phyloP scores from a whole-genome alignment of 2,113 vertebrate species.

The Corythornis madagascariensis region DNA sequence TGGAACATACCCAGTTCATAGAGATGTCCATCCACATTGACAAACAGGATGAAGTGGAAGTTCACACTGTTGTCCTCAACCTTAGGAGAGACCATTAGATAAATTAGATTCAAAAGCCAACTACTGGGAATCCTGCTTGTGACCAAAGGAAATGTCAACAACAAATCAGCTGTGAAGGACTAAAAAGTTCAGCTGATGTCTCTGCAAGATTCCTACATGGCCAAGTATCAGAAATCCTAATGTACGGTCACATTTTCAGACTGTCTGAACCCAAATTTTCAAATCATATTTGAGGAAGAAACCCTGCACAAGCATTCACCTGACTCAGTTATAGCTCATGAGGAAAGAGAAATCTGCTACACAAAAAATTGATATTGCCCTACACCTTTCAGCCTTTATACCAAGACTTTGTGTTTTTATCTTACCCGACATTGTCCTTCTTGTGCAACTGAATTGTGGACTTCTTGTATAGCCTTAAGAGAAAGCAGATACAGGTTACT shows the following conservation, averaged over 20 bases:
- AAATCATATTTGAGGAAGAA: neutral
- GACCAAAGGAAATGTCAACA: neutral
- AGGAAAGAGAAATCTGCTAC: neutral
- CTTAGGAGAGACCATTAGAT: slow-evolving; percentile 63
- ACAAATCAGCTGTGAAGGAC: neutral
- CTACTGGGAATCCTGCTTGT: neutral
- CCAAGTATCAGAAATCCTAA: neutral
- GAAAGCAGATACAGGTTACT: slow-evolving; percentile 10
- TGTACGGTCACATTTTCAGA: neutral
- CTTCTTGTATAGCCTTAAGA: slow-evolving; percentile 84
- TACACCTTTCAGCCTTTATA: neutral
- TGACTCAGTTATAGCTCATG: neutral
- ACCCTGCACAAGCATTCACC: neutral
- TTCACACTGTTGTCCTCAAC: slow-evolving; percentile 88
- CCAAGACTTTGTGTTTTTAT: neutral
- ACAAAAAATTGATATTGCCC: neutral
- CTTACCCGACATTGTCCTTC: slow-evolving; percentile 93
- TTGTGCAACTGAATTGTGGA: slow-evolving; percentile 88
- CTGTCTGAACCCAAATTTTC: neutral
- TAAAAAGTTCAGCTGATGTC: neutral
- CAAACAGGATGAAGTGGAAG: slow-evolving; percentile 95
- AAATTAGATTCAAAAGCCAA: neutral
- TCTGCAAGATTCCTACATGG: neutral
- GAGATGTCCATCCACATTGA: slow-evolving; percentile 87
- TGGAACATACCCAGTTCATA: slow-evolving; percentile 89